Percentiles rank a stretch among this genome's conserved stretches.
phyloP scores from a whole-genome alignment of 2,113 vertebrate genomes.

The Tautogolabrus adspersus region DNA sequence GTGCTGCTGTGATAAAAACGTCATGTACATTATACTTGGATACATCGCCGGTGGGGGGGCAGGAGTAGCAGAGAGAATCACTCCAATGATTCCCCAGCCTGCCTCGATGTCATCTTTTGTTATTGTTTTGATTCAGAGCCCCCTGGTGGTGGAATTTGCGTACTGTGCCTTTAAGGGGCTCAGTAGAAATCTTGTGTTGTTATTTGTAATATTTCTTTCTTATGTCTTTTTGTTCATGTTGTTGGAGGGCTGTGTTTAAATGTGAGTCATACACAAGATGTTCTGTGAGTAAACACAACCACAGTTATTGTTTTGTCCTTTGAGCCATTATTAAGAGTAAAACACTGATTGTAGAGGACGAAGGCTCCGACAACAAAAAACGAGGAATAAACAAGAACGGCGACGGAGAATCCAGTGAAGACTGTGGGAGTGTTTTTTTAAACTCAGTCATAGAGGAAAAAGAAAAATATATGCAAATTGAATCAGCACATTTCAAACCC shows the following conservation, averaged over 20 bases:
- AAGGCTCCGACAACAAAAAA: slow-evolving; percentile 7
- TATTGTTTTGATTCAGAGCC: too few relatives aligned
- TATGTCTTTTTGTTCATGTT: background rate
- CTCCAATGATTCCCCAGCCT: too few relatives aligned
- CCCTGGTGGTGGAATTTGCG: too few relatives aligned
- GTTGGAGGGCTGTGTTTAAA: background rate
- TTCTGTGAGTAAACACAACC: background rate
- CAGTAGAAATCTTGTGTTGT: too few relatives aligned
- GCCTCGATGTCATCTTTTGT: too few relatives aligned
- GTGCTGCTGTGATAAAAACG: too few relatives aligned
- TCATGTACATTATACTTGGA: too few relatives aligned
- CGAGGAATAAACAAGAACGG: background rate
- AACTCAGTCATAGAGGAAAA: slow-evolving; percentile 12
- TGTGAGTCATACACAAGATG: background rate
- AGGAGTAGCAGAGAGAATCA: too few relatives aligned
- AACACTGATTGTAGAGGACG: background rate
- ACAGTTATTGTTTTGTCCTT: background rate
- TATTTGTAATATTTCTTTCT: background rate
- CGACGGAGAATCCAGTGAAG: background rate
- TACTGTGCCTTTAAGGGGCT: too few relatives aligned
- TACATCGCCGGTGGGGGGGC: too few relatives aligned
- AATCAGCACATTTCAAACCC: slow-evolving; percentile 28
- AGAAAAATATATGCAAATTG: slow-evolving; percentile 9
- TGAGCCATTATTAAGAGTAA: background rate
- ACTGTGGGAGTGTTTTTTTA: slow-evolving; percentile 34